Evolutionary conservation across 2,797 vertebrate species (phyloP).

Genomic region (Gadopsis marmoratus): DNA sequence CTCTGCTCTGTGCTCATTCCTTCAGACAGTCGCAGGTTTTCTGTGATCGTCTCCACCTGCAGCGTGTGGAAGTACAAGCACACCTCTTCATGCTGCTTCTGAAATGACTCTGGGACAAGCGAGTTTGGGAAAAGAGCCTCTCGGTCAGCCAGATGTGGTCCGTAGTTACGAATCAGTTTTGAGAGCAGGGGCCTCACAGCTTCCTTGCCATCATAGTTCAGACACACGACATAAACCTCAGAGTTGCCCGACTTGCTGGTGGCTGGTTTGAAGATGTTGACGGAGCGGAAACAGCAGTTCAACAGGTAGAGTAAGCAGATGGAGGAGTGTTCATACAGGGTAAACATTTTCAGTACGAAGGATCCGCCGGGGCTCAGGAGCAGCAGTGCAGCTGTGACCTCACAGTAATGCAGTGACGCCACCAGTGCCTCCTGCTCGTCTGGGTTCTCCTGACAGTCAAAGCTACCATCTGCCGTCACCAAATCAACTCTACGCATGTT

Average conservation of each 20-base stretch:
- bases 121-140: constrained; percentile 90
- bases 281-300: constrained; percentile 90
- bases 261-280: constrained; percentile 94
- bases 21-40: constrained; percentile 91
- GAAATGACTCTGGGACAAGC: constrained; percentile 87
- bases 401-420: constrained; percentile 93
- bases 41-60: constrained; percentile 91
- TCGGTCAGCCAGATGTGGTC: constrained; percentile 81
- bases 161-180: constrained; percentile 92
- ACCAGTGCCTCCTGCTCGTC: constrained; percentile 96
- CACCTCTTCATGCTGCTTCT: constrained; percentile 89
- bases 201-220: constrained; percentile 87
- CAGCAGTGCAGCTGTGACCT: constrained; percentile 89
- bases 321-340: constrained; percentile 94
- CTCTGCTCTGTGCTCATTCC: constrained; percentile 81
- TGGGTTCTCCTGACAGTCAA: constrained; percentile 97
- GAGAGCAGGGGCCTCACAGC: constrained; percentile 86
- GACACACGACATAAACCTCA: constrained; percentile 93
- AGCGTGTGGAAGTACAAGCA: constrained; percentile 89
- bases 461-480: constrained; percentile 97
- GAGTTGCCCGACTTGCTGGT: constrained; percentile 98
- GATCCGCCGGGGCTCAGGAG: constrained; percentile 90
- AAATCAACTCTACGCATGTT: constrained; percentile 87
- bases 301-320: constrained; percentile 93
- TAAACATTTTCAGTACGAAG: constrained; percentile 98